Evolutionary conservation across 2,888 invertebrate genomes (phyloP), one percentile per base, ranked within the genome.

Genomic region (Seira sanloemensis): DNA sequence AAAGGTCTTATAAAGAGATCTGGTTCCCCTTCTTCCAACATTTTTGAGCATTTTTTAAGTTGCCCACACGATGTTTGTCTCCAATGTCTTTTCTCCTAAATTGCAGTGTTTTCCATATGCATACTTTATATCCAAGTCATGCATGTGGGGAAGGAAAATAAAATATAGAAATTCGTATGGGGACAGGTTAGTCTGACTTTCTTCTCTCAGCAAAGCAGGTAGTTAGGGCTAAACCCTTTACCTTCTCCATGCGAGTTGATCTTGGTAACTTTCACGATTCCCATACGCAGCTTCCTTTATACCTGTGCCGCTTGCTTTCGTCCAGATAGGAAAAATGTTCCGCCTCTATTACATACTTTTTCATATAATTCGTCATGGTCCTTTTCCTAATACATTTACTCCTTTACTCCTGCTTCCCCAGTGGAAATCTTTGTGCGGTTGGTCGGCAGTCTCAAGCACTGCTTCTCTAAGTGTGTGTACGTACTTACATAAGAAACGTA

Each of bases 341-440:
- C 37, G n/a, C n/a, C n/a, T 37, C 37, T 37, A 12, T 4, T 7
- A 37, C 5, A 58, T 9, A 18, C 58, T 58, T 9, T 58, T 18
- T 58, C n/a, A 5, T 58, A n/a, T 58, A 4, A 58, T 58, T 58
- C 18, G 5, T 58, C 37, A 9, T 58, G 58, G 9, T 58, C 9
- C n/a, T 9, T 2, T n/a, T 58, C n/a, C 58, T 7, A 37, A 12
- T 58, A 18, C 58, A 58, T 9, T 9, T 58, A 4, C 58, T 58
- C n/a, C 58, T 58, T 58, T n/a, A 12, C 37, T 37, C 12, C 12
- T 37, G 12, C 37, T 37, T 37, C 18, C 58, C 18, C 9, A 58
- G 58, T 58, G 18, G 18, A 58, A 58, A 58, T 58, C 58, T 58
- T 58, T 58, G 58, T 58, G 58, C n/a, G 58, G 58, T 58, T 58